These are phyloP conservation scores for Benitochromis conjunctus DNA, from an alignment of 2,113 vertebrate species.

Conservation along the genomic window DNA sequence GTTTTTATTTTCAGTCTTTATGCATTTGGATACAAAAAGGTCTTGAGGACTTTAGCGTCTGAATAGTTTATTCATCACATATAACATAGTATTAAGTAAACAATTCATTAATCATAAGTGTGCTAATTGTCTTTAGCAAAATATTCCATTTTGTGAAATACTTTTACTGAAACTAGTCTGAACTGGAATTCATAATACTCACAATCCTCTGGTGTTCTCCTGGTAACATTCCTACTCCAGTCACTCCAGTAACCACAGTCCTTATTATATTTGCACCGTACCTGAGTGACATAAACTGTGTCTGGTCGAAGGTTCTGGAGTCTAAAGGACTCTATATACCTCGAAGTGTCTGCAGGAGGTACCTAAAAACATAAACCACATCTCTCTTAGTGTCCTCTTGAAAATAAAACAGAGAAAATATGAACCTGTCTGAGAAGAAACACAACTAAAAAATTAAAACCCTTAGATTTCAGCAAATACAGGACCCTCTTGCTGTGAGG, in stretches of 20 bases:
- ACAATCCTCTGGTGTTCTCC: constrained; percentile 81
- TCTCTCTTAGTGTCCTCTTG: not conserved
- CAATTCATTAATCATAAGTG: not conserved
- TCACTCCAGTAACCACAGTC: constrained; percentile 83
- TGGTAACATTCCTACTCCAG: constrained; percentile 78
- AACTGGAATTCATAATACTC: constrained; percentile 52
- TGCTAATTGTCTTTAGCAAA: not conserved
- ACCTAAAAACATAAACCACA: constrained; percentile 67
- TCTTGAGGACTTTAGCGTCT: not conserved
- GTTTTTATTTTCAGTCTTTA: not conserved
- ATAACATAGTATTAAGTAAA: not conserved
- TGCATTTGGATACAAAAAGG: not conserved
- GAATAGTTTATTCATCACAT: not conserved
- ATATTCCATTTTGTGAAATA: not conserved
- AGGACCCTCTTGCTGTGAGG: not conserved
- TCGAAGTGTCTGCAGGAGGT: constrained; percentile 67
- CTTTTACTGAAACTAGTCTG: not conserved
- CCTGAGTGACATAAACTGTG: constrained; percentile 78
- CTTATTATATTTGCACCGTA: constrained; percentile 73
- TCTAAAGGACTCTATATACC: constrained; percentile 74
- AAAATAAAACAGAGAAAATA: not conserved
- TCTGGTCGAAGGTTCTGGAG: constrained; percentile 81
- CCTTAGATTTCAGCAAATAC: not conserved
- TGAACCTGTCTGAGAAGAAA: not conserved
- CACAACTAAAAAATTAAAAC: not conserved